phyloP scores from a whole-genome alignment of 2,113 vertebrate genomes.

The Pelvicachromis taeniatus region DNA sequence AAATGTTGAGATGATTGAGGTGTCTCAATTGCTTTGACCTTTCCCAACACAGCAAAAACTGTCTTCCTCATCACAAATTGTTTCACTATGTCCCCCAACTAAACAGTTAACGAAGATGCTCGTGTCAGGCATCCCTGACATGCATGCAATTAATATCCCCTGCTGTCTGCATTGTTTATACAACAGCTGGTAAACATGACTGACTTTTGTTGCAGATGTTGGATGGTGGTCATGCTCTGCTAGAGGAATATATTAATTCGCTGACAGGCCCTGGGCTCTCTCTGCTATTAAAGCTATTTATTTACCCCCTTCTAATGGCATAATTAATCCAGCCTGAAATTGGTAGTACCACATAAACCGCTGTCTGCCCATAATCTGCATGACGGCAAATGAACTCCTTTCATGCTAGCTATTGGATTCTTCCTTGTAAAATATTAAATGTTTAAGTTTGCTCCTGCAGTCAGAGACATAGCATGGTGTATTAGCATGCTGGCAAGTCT shows the following conservation, averaged over 20 bases:
- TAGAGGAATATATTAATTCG: slow-evolving; percentile 55
- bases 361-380: slow-evolving; percentile 44
- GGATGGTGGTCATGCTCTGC: slow-evolving; percentile 52
- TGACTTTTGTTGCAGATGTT: slow-evolving; percentile 55
- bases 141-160: slow-evolving; percentile 54
- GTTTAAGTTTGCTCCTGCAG: slow-evolving; percentile 1
- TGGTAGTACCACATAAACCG: slow-evolving; percentile 54
- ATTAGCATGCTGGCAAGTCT: neutral
- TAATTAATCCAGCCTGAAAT: slow-evolving; percentile 67
- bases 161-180: slow-evolving; percentile 41
- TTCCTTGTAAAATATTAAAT: slow-evolving; percentile 12
- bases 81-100: slow-evolving; percentile 2
- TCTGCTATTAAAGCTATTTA: slow-evolving; percentile 65
- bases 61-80: neutral
- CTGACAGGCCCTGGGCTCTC: slow-evolving; percentile 41
- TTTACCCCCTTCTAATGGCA: slow-evolving; percentile 56
- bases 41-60: slow-evolving; percentile 17
- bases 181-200: slow-evolving; percentile 55
- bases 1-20: neutral
- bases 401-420: slow-evolving; percentile 32
- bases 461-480: neutral
- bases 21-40: neutral
- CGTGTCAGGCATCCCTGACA: slow-evolving; percentile 29
- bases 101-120: slow-evolving; percentile 51
- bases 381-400: slow-evolving; percentile 37